Conservation (phyloP, 2,113 vertebrate genomes). For the Osmerus mordax region DNA sequence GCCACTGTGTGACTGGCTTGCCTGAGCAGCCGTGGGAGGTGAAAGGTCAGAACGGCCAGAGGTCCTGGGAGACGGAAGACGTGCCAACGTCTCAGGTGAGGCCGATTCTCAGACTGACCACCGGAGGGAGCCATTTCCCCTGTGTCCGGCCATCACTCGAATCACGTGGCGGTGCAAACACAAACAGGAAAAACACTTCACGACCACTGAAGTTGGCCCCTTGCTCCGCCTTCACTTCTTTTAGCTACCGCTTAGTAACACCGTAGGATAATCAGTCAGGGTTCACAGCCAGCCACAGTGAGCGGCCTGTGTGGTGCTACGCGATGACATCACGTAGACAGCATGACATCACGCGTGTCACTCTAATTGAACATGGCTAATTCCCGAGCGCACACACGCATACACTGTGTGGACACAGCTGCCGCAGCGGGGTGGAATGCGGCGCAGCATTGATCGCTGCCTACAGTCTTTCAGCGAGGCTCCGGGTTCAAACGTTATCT, state of each 20-base stretch:
- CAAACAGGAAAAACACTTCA: background rate
- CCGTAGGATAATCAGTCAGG: no score
- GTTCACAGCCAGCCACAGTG: no score
- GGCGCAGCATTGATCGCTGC: conserved; percentile 40
- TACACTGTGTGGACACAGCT: conserved; percentile 58
- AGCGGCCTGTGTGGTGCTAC: background rate
- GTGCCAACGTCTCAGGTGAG: no score
- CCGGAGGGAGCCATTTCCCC: conserved; percentile 41
- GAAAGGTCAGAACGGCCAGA: background rate
- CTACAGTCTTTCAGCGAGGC: conserved; percentile 59
- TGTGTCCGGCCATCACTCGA: background rate
- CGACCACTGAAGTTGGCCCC: no score
- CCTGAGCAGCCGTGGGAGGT: background rate
- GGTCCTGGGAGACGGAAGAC: no score
- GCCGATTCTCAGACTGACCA: conserved; percentile 24
- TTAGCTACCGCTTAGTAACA: no score
- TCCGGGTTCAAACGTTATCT: conserved; percentile 56
- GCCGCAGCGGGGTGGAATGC: conserved; percentile 38
- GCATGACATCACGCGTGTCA: background rate
- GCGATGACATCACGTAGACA: conserved; percentile 32
- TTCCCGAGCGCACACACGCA: background rate
- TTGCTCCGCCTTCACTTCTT: no score
- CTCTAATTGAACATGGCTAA: conserved; percentile 8
- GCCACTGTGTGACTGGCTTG: background rate
- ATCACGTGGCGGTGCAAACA: no score